These are phyloP conservation scores for Thaleichthys pacificus DNA, from an alignment of 2,797 vertebrate genomes.

Conservation along the genomic window DNA sequence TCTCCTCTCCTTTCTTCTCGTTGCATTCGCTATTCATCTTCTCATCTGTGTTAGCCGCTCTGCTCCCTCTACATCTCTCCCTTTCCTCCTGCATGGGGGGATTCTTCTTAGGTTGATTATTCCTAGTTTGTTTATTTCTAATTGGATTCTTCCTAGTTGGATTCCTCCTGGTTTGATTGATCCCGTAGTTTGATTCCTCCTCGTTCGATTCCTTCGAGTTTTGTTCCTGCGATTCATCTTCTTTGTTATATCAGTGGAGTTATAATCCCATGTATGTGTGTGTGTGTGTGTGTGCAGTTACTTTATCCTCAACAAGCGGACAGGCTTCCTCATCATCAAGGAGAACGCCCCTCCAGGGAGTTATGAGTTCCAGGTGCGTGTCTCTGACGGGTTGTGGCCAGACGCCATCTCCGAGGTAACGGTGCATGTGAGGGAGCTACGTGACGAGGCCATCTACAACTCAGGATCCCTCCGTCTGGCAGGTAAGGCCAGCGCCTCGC, in stretches of 20 bases:
- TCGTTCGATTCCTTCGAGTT: neutral
- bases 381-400: constrained; percentile 89
- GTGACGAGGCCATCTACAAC: constrained; percentile 82
- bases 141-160: neutral
- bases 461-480: constrained; percentile 82
- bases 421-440: constrained; percentile 81
- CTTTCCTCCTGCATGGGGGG: neutral
- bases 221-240: neutral
- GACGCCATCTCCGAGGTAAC: constrained; percentile 80
- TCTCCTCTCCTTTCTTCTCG: neutral
- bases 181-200: neutral
- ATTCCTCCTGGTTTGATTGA: neutral
- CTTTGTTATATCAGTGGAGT: neutral
- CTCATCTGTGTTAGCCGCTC: neutral
- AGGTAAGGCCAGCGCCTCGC: constrained; percentile 65
- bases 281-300: constrained; percentile 65
- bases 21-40: neutral
- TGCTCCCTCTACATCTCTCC: neutral
- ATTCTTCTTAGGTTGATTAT: neutral
- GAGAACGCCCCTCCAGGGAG: constrained; percentile 79
- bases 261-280: no score
- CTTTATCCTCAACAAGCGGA: constrained; percentile 86
- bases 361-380: constrained; percentile 82
- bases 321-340: constrained; percentile 85
- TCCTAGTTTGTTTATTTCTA: no score